A percentile compares a stretch with the other conserved stretches of the same genome.
These are phyloP conservation scores for Popillia japonica DNA, from an alignment of 1,140 invertebrate genomes.

Conservation along the genomic window DNA sequence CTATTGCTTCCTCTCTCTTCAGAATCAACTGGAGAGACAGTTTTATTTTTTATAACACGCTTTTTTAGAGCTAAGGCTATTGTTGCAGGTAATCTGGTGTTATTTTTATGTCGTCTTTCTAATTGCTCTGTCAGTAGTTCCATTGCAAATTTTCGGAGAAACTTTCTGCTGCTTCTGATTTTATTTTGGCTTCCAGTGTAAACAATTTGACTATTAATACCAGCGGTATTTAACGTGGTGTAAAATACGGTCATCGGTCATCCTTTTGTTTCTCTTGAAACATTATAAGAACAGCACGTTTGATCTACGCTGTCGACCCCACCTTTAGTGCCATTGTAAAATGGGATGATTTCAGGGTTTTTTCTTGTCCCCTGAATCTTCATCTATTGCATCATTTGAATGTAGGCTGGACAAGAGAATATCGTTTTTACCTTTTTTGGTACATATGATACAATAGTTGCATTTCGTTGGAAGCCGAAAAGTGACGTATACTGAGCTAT, in stretches of 20 bases:
- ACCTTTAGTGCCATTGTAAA: background rate
- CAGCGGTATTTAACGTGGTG: background rate
- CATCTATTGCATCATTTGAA: background rate
- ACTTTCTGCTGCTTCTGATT: no score
- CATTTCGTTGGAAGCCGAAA: no score
- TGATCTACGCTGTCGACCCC: slow-evolving; percentile 3
- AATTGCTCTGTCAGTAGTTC: slow-evolving; percentile 10
- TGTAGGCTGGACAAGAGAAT: no score
- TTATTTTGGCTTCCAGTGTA: background rate
- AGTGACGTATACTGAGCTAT: background rate
- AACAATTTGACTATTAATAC: background rate
- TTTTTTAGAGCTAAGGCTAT: background rate
- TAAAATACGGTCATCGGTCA: background rate
- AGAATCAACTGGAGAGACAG: background rate
- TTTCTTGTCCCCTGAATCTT: background rate
- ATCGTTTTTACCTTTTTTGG: no score
- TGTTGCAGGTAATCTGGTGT: background rate
- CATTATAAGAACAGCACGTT: background rate
- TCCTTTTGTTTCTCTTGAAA: background rate
- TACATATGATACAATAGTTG: no score
- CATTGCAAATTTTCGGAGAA: background rate
- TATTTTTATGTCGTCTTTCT: background rate
- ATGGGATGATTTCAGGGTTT: background rate
- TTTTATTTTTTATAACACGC: background rate
- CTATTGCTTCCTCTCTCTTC: background rate